These are phyloP conservation scores for Diploptera punctata DNA, from an alignment of 2,888 invertebrate species.

Conservation along the genomic window DNA sequence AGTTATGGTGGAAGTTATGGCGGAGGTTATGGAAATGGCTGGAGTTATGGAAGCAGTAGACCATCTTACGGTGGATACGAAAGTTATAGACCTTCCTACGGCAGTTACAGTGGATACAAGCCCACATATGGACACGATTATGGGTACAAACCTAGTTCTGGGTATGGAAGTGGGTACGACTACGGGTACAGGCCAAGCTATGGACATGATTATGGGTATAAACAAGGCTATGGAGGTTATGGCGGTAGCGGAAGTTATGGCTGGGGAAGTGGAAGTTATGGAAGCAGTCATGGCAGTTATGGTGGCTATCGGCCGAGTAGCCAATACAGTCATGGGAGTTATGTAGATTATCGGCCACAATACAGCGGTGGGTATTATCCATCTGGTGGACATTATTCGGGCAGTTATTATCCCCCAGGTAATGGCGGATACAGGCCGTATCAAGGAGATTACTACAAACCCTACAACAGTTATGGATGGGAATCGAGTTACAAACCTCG, in stretches of 20 bases:
- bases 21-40: neutral
- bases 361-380: neutral
- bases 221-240: no score
- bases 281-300: no score
- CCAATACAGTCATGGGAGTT: neutral
- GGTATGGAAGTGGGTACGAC: neutral
- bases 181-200: neutral
- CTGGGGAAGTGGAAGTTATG: neutral
- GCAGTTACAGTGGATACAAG: neutral
- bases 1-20: neutral
- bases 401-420: neutral
- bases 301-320: neutral
- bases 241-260: no score
- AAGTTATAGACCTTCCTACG: neutral
- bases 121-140: neutral
- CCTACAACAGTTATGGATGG: neutral
- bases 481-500: slow-evolving; percentile 8
- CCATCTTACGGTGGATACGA: neutral
- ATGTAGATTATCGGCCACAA: neutral
- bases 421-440: neutral
- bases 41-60: neutral
- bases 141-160: neutral
- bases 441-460: no score
- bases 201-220: no score
- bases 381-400: neutral